Conservation (phyloP, 1,140 invertebrate genomes). For the Lepidostoma basale region DNA sequence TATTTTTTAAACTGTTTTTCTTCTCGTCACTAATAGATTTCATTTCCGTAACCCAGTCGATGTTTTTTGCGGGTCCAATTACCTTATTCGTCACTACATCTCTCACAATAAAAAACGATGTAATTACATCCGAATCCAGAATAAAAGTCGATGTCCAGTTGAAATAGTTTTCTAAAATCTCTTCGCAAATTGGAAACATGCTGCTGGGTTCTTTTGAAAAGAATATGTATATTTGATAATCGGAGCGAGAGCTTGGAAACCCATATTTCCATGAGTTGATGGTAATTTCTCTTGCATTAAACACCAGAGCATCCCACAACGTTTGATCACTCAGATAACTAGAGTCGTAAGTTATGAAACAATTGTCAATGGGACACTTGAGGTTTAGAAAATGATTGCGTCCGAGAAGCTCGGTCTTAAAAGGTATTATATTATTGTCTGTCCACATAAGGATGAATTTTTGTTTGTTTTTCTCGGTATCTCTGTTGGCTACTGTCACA, state of each 20-base stretch:
- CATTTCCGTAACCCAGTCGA: conserved; percentile 50
- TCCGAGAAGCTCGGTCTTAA: conserved; percentile 37
- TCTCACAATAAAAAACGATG: conserved; percentile 57
- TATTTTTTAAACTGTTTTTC: conserved; percentile 50
- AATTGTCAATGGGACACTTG: conserved; percentile 29
- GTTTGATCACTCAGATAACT: conserved; percentile 5
- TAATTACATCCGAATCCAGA: conserved; percentile 66
- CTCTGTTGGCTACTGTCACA: too few relatives aligned
- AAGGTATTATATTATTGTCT: conserved; percentile 29
- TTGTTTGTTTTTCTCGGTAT: not conserved
- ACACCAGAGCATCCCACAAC: conserved; percentile 35
- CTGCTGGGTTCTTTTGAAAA: conserved; percentile 52
- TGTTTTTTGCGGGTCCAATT: conserved; percentile 48
- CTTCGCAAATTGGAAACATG: conserved; percentile 52
- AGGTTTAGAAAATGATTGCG: conserved; percentile 50
- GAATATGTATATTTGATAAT: conserved; percentile 48
- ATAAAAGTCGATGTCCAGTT: conserved; percentile 72
- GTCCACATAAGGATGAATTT: conserved; percentile 39
- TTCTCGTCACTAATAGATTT: conserved; percentile 47
- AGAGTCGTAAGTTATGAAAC: conserved; percentile 31
- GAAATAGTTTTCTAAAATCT: conserved; percentile 55
- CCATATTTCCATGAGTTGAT: conserved; percentile 26
- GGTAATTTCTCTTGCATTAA: conserved; percentile 35
- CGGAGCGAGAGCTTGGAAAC: not conserved
- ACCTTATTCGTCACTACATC: conserved; percentile 47